Evolutionary conservation across 2,888 invertebrate species (phyloP), one percentile per base, ranked within the genome.

Genomic region (Dasypogon diadema): DNA sequence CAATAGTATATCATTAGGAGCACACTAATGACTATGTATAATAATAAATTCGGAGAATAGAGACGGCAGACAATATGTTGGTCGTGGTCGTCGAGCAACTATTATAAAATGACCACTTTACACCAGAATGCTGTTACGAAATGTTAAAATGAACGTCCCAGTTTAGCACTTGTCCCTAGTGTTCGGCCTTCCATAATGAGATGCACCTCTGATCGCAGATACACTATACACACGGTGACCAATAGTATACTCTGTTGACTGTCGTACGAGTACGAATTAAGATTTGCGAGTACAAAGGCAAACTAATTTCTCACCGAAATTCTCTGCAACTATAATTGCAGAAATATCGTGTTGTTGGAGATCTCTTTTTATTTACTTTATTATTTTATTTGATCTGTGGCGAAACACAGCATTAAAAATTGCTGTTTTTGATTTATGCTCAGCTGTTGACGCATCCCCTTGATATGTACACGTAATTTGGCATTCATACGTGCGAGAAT

Each of bases 381-480:
- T 48, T 21, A 42, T 16, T 42, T 18, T 46, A n/a, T 48, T 21
- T 63, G 37, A 63, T 63, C 63, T 37, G 30, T 42, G 42, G 22
- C 34, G 48, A 30, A 8, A 8, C 48, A 3, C 12, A 12, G 63
- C 37, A 63, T 22, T 42, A 63, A 37, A 63, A 63, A 63, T 21
- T 63, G 18, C 54, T 21, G 21, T 30, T 54, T 70, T 34, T 70
- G 70, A 70, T 54, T 68, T 70, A 70, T 54, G 70, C 26, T 46
- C 68, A 30, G 56, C 42, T 37, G 68, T 68, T 75, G 75, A 75
- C 68, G 75, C 75, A 68, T 51, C 56, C 14, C 22, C 22, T 58
- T 68, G 56, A 75, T 55, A 55, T 26, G 24, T 12, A 46, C 75
- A 75, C 75, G 68, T 75, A 68, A 75, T 75, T 75, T 75, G 75